These are phyloP conservation scores for Parnassius glacialis DNA, from an alignment of 2,888 invertebrate genomes.

Conservation along the genomic window DNA sequence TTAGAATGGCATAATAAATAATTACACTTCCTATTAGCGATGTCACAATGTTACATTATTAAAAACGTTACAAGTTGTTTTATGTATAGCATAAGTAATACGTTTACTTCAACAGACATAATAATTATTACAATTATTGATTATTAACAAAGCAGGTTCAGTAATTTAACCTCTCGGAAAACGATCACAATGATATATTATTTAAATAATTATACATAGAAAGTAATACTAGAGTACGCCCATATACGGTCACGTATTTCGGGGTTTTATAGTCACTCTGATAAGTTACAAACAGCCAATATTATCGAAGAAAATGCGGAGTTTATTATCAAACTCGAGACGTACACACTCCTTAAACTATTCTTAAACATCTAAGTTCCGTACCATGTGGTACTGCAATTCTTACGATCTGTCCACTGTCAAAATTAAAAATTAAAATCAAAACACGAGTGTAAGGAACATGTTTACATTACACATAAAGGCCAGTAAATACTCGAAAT, in stretches of 20 bases:
- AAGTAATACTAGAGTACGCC: conserved; percentile 39
- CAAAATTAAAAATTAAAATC: conserved; percentile 49
- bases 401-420: conserved; percentile 37
- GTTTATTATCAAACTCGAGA: conserved; percentile 51
- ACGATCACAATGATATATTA: conserved; percentile 34
- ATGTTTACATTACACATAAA: conserved; percentile 61
- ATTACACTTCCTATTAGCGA: conserved; percentile 54
- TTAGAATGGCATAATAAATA: conserved; percentile 67
- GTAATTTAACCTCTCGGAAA: conserved; percentile 47
- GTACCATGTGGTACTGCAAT: conserved; percentile 64
- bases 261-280: conserved; percentile 63
- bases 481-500: conserved; percentile 72
- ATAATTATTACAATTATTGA: conserved; percentile 43
- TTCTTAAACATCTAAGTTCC: conserved; percentile 49
- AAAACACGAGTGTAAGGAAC: conserved; percentile 57
- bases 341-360: conserved; percentile 71
- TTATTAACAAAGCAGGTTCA: conserved; percentile 49
- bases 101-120: conserved; percentile 51
- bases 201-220: conserved; percentile 34
- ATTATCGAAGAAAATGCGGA: conserved; percentile 46
- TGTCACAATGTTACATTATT: conserved; percentile 53
- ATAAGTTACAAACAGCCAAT: conserved; percentile 44
- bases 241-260: conserved; percentile 40
- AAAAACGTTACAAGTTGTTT: conserved; percentile 45
- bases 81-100: conserved; percentile 48